These are phyloP conservation scores for Nyctalus aviator DNA, from an alignment of 2,797 vertebrate genomes.

Conservation along the genomic window DNA sequence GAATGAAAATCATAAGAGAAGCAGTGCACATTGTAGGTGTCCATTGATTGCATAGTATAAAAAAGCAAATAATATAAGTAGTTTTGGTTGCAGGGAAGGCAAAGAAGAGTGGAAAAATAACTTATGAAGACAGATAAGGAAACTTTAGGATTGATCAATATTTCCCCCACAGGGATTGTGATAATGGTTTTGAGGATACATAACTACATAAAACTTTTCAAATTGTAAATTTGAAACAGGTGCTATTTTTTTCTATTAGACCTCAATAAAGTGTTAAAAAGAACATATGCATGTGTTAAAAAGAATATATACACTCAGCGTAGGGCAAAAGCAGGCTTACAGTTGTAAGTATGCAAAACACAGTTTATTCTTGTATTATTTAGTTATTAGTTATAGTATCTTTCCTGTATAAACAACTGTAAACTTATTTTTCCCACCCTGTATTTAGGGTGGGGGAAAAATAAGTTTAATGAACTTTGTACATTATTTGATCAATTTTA, in stretches of 20 bases:
- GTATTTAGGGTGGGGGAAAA: neutral
- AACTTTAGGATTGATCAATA: neutral
- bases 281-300: neutral
- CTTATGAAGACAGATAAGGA: neutral
- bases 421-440: neutral
- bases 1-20: neutral
- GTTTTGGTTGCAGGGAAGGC: neutral
- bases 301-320: neutral
- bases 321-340: neutral
- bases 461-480: neutral
- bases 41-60: neutral
- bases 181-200: neutral
- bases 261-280: neutral
- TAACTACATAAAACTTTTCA: neutral
- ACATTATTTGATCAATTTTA: neutral
- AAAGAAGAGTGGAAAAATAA: neutral
- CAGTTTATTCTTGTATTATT: neutral
- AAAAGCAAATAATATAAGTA: neutral
- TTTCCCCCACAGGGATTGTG: neutral
- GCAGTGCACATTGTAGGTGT: neutral
- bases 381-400: neutral
- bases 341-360: neutral
- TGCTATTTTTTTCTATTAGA: neutral
- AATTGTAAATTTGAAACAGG: neutral
- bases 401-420: neutral